Base-by-base conservation (phyloP, 1,140 invertebrate genomes). In the Aethina tumida region DNA sequence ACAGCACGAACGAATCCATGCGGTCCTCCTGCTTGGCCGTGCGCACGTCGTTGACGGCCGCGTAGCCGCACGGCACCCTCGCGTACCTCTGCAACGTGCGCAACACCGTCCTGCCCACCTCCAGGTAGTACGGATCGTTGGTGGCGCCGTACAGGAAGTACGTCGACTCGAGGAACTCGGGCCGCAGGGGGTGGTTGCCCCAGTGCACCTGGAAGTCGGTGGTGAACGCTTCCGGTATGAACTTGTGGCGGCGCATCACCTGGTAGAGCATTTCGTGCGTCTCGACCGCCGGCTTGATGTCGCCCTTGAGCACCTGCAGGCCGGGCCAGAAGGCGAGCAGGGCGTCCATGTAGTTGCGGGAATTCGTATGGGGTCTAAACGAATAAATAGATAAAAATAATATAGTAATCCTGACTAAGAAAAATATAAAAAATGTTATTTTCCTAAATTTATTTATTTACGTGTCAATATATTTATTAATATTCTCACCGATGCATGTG, bases 311-410 rank as follows among this genome's bases (percentile, higher is more conserved):
- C 4, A 94, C 90, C 68, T 96, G 92, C 6, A 98, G 64, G 3
- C 95, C 95, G 2, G 95, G 95, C 94, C 94, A 98, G 67, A 99
- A 99, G 3, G 95, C 95, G 20, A 96, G 67, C 12, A 98, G 65
- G 1, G 95, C 82, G 67, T 98, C 96, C 92, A 99, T 97, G 56
- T 95, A 98, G 64, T 95, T 92, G 43, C 89, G 76, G 0, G 93
- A 88, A 59, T 90, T 91, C n/a, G 88, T 84, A 52, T 90, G 84
- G 2, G 95, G 95, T 54, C 89, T 52, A 46, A 17, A 40, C 26
- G 16, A 20, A 10, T 14, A 13, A n/a, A n/a, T n/a, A n/a, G n/a
- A n/a, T n/a, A 42, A 46, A 19, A 30, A 27, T 31, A 36, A 3
- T 2, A 17, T 7, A 17, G n/a, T 29, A 6, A 34, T 28, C 5